phyloP scores from a whole-genome alignment of 1,140 invertebrate genomes.

The Rhagoletis zephyria region DNA sequence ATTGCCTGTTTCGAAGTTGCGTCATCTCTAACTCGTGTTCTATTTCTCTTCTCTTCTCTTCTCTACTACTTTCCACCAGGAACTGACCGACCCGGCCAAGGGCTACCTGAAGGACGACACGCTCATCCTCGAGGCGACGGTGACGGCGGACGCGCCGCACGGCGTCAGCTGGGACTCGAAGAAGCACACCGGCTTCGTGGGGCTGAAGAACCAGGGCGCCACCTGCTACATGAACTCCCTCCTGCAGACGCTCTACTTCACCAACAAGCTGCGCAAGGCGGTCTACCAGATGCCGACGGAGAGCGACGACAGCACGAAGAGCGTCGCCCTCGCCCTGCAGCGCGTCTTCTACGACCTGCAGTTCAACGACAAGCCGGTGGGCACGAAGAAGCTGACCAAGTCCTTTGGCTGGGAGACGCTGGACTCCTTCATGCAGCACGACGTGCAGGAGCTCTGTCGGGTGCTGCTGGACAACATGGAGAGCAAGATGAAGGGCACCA shows the following conservation, averaged over 20 bases:
- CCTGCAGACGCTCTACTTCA: conserved; percentile 98
- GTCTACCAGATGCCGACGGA: conserved; percentile 99
- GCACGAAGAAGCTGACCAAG: conserved; percentile 99
- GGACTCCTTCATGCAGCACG: conserved; percentile 99
- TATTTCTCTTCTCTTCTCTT: too few species aligned
- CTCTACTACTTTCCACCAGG: too few species aligned
- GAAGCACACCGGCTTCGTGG: conserved; percentile 98
- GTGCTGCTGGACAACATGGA: conserved; percentile 96
- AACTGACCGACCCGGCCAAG: conserved; percentile 93
- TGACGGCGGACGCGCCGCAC: conserved; percentile 97
- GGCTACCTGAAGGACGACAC: conserved; percentile 95
- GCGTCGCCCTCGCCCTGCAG: conserved; percentile 92
- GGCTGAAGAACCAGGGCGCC: conserved; percentile 99
- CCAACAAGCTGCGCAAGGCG: conserved; percentile 90
- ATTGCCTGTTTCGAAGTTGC: too few species aligned
- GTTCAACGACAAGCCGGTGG: conserved; percentile 97
- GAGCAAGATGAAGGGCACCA: conserved; percentile 97
- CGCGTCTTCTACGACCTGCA: conserved; percentile 99
- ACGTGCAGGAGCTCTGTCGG: conserved; percentile 93
- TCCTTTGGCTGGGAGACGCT: conserved; percentile 99
- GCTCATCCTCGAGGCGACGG: conserved; percentile 95
- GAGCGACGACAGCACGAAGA: conserved; percentile 95
- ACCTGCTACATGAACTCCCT: conserved; percentile 99
- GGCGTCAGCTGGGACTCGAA: conserved; percentile 99
- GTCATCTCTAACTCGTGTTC: too few species aligned